phyloP scores from a whole-genome alignment of 1,140 invertebrate genomes.

The Caenorhabditis elegans region DNA sequence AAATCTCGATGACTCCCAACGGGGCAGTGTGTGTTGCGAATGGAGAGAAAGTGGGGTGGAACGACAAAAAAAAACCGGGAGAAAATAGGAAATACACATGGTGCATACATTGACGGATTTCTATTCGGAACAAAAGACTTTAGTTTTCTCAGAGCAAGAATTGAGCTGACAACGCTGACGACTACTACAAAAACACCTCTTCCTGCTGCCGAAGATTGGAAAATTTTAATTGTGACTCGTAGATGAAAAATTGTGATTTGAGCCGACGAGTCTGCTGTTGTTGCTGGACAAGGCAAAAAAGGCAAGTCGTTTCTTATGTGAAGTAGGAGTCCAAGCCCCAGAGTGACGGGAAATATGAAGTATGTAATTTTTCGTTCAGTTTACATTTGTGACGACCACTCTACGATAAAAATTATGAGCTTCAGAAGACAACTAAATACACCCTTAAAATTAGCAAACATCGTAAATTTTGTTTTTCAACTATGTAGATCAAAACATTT shows the following conservation, averaged over 20 bases:
- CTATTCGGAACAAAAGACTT: constrained; percentile 1
- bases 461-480: too few species aligned
- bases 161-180: background rate
- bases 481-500: too few species aligned
- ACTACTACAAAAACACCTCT: background rate
- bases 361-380: background rate
- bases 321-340: too few species aligned
- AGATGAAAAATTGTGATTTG: background rate
- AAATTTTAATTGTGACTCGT: background rate
- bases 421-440: too few species aligned
- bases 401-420: constrained; percentile 18
- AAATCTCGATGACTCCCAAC: constrained; percentile 28
- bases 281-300: background rate
- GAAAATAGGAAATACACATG: background rate
- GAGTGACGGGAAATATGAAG: constrained; percentile 7
- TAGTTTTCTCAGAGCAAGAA: background rate
- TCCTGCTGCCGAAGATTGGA: background rate
- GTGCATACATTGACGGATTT: constrained; percentile 9
- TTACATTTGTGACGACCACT: background rate
- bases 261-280: too few species aligned
- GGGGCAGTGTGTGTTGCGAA: constrained; percentile 12
- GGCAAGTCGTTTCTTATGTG: background rate
- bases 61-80: background rate
- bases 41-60: background rate
- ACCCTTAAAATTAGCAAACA: too few species aligned